A percentile compares a stretch with the other conserved stretches of the same genome.
These are phyloP conservation scores for Suricata suricatta DNA, from an alignment of 2,113 vertebrate genomes.

Conservation along the genomic window DNA sequence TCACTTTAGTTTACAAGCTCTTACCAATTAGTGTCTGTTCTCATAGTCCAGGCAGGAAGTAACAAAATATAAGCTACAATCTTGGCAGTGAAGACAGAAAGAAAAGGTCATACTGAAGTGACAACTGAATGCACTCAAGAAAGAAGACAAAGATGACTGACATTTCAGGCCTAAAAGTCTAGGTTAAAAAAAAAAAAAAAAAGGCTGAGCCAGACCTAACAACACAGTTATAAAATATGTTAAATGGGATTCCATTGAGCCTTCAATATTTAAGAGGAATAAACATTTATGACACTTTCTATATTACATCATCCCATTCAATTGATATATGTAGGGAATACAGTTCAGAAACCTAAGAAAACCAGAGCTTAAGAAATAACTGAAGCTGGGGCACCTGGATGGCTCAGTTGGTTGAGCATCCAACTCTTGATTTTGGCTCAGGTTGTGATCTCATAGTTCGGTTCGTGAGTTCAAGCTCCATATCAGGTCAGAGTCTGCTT, in stretches of 20 bases:
- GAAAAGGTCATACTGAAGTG: conserved; percentile 29
- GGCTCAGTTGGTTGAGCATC: too few species aligned
- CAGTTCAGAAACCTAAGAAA: conserved; percentile 30
- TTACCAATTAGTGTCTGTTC: neutral
- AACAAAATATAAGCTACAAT: neutral
- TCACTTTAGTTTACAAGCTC: neutral
- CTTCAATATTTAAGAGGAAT: neutral
- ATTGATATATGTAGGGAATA: neutral
- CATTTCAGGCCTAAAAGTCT: neutral
- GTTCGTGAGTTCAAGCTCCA: too few species aligned
- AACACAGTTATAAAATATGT: neutral
- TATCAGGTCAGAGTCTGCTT: too few species aligned
- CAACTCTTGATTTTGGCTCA: too few species aligned
- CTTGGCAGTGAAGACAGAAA: neutral
- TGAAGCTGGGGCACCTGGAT: neutral
- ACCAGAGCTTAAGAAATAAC: conserved; percentile 18
- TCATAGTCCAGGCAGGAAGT: neutral
- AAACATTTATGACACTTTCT: neutral
- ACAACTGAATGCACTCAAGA: neutral
- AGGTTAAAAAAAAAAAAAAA: neutral
- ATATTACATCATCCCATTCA: neutral
- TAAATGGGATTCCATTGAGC: neutral
- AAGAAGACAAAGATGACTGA: neutral
- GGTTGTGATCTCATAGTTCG: too few species aligned
- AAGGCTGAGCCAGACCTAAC: neutral